A percentile compares a stretch with the other conserved stretches of the same genome.
Evolutionary conservation across 2,797 vertebrate species (phyloP).

Genomic region (Semaprochilodus insignis): DNA sequence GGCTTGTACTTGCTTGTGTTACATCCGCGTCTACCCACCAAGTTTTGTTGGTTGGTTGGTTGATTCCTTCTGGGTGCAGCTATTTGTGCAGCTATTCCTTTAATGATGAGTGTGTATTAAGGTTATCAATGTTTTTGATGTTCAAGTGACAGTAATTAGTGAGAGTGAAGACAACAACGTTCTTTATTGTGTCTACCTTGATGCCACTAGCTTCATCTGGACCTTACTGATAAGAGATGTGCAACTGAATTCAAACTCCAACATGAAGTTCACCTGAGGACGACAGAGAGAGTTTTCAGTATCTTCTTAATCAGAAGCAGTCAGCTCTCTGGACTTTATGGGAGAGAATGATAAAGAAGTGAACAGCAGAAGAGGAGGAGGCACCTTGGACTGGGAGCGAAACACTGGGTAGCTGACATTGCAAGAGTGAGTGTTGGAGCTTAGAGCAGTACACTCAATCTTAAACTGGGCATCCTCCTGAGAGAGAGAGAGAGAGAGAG

Average conservation of each 20-base stretch:
- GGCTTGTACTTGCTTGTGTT: too few species aligned
- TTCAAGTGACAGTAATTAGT: too few species aligned
- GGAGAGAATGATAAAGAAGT: neutral
- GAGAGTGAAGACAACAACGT: too few species aligned
- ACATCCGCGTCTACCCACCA: too few species aligned
- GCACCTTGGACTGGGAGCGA: constrained; percentile 85
- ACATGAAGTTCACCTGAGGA: constrained; percentile 84
- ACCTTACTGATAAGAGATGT: constrained; percentile 81
- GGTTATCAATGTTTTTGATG: too few species aligned
- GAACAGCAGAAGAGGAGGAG: neutral
- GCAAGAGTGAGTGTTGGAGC: constrained; percentile 82
- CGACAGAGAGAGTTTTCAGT: constrained; percentile 39
- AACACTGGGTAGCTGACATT: constrained; percentile 90
- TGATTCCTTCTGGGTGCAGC: too few species aligned
- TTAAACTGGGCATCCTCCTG: constrained; percentile 85
- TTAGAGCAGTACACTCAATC: constrained; percentile 83
- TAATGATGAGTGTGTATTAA: too few species aligned
- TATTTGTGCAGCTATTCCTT: too few species aligned
- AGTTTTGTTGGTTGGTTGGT: too few species aligned
- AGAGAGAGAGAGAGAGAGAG: constrained; percentile 35
- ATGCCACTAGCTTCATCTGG: constrained; percentile 81
- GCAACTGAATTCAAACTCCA: constrained; percentile 94
- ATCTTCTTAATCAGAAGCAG: neutral
- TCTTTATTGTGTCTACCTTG: constrained; percentile 74
- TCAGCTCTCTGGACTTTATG: neutral